Conservation (phyloP, 2,113 vertebrate genomes). For the Tychaedon coryphoeus region DNA sequence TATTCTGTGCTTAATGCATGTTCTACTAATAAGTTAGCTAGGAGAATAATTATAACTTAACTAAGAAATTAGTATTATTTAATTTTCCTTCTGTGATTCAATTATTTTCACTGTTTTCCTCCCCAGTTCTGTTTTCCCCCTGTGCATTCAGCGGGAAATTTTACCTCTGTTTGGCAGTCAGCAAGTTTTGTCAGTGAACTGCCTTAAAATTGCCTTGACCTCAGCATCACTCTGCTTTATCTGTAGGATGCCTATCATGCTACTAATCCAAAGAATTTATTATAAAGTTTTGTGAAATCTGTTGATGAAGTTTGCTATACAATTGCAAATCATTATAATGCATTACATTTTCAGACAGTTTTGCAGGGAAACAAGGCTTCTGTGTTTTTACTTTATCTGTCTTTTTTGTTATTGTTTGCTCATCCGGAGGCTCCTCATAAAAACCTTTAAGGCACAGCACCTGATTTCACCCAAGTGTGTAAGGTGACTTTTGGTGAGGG, state of each 20-base stretch:
- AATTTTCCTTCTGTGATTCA: neutral
- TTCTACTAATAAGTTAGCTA: neutral
- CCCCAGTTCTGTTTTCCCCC: neutral
- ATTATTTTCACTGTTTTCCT: neutral
- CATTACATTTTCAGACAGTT: neutral
- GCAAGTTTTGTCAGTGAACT: neutral
- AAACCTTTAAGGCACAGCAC: neutral
- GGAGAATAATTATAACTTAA: neutral
- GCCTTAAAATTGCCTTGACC: neutral
- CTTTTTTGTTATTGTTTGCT: neutral
- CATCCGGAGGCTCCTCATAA: neutral
- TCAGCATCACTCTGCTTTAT: neutral
- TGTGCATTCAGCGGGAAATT: neutral
- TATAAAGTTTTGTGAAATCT: neutral
- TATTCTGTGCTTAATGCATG: accelerated
- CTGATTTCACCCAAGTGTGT: neutral
- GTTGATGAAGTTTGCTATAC: neutral
- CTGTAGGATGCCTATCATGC: neutral
- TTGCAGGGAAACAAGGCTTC: neutral
- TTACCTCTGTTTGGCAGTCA: neutral
- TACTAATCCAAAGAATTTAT: neutral
- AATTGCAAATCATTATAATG: neutral
- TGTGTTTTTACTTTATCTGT: neutral
- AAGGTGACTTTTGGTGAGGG: accelerated
- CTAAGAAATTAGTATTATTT: neutral